Evolutionary conservation across 2,797 vertebrate species (phyloP), one percentile per base, ranked within the genome.

Genomic region (Psittacula echo): DNA sequence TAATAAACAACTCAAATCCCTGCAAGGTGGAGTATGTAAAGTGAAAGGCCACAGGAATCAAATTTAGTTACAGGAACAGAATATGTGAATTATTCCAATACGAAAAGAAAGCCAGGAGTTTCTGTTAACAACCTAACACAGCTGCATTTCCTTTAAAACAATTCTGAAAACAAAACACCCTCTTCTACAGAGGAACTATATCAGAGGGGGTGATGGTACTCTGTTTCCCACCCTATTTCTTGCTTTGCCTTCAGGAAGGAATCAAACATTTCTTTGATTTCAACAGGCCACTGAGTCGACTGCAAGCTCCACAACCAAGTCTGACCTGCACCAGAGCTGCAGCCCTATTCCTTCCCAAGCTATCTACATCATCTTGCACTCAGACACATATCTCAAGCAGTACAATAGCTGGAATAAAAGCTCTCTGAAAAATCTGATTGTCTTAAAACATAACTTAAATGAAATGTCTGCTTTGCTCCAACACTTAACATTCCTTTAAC

Each of bases 1-100:
- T 91, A 91, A 94, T 78, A 65, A 92, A 91, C 82, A 94, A 89
- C 70, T 24, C 34, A 84, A 26, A 75, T 32, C 70, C 73, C 79
- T 88, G 50, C 54, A 86, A 91, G 74, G 79, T 67, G 62, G 47
- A 60, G 19, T 20, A 54, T 6, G 15, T 48, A 65, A 85, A 85
- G 68, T n/a, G 42, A 58, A 87, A 87, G 68, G 44, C 71, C 47
- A n/a, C 30, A 15, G 32, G 42, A 90, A 74, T 58, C 48, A 82
- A 56, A 45, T 62, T 66, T 23, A 77, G 41, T 44, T 81, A 81
- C 21, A 85, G 41, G 54, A 87, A 22, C 0, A 1, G 62, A 90
- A 13, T 65, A 72, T 75, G 41, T 81, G 54, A 80, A 75, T 44
- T 8, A 85, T 50, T 74, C 13, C 10, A 39, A 5, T 45, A 47